Conservation (phyloP, 2,797 vertebrate genomes). For the Bryconaethiops microstoma region DNA sequence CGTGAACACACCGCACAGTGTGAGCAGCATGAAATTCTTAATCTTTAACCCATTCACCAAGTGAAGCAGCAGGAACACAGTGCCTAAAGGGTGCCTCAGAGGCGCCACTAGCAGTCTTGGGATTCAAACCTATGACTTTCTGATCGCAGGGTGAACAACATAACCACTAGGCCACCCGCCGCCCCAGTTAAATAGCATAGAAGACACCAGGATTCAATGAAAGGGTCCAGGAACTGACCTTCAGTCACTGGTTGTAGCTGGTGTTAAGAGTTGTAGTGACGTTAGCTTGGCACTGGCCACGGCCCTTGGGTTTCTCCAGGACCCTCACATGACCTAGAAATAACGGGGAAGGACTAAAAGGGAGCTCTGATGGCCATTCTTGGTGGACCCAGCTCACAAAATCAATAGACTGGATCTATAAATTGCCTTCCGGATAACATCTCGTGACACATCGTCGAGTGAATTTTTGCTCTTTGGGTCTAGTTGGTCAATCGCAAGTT, state of each 20-base stretch:
- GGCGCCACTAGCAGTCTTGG: too few species aligned
- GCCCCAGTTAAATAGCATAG: too few species aligned
- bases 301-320: not conserved
- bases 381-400: constrained; percentile 2
- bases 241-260: not conserved
- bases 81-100: not conserved
- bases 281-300: not conserved
- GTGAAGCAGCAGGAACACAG: too few species aligned
- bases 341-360: not conserved
- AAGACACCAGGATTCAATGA: not conserved
- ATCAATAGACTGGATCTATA: constrained; percentile 38
- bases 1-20: too few species aligned
- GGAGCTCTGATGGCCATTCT: not conserved
- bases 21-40: too few species aligned
- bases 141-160: too few species aligned
- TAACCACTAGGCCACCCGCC: too few species aligned
- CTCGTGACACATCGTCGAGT: constrained; percentile 13
- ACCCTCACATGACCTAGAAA: not conserved
- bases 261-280: not conserved
- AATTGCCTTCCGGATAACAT: constrained; percentile 15
- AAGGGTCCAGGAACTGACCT: not conserved
- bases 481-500: constrained; percentile 1
- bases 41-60: too few species aligned
- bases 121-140: too few species aligned
- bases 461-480: not conserved